Evolutionary conservation across 2,113 vertebrate species (phyloP).

Genomic region (Heterochromis multidens): DNA sequence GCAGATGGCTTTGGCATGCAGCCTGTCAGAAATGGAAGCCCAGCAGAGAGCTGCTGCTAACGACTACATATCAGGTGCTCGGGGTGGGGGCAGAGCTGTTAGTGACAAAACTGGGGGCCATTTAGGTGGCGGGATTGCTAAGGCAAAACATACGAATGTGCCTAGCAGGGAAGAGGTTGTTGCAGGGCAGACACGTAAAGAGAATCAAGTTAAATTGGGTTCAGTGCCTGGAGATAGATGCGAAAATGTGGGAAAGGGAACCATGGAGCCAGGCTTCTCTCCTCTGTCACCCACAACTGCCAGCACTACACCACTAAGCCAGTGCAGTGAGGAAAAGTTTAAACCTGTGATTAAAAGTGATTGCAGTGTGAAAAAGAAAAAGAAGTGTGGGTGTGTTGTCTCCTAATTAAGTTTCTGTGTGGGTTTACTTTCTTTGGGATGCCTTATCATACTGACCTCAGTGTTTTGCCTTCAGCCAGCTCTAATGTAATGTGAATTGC

Average conservation of each 20-base stretch:
- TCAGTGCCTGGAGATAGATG: background rate
- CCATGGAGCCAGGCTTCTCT: background rate
- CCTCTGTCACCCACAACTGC: constrained; percentile 26
- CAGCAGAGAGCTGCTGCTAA: constrained; percentile 82
- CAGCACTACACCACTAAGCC: background rate
- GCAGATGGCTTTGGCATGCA: constrained; percentile 96
- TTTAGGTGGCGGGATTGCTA: background rate
- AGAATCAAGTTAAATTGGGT: background rate
- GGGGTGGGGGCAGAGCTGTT: constrained; percentile 33
- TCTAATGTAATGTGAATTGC: background rate
- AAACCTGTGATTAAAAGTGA: constrained; percentile 26
- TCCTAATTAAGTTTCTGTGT: constrained; percentile 49
- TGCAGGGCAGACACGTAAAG: background rate
- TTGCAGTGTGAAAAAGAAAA: constrained; percentile 58
- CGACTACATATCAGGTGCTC: constrained; percentile 77
- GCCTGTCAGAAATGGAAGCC: constrained; percentile 94
- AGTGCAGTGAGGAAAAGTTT: constrained; percentile 14
- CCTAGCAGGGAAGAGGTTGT: background rate
- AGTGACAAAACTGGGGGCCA: background rate
- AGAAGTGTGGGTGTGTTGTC: constrained; percentile 67
- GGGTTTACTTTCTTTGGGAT: constrained; percentile 1
- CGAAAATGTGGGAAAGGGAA: background rate
- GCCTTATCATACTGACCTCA: constrained; percentile 15
- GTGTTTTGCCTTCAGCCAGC: background rate
- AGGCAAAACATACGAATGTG: background rate